These are phyloP conservation scores for Cyprinella venusta DNA, from an alignment of 2,797 vertebrate species.

Conservation along the genomic window DNA sequence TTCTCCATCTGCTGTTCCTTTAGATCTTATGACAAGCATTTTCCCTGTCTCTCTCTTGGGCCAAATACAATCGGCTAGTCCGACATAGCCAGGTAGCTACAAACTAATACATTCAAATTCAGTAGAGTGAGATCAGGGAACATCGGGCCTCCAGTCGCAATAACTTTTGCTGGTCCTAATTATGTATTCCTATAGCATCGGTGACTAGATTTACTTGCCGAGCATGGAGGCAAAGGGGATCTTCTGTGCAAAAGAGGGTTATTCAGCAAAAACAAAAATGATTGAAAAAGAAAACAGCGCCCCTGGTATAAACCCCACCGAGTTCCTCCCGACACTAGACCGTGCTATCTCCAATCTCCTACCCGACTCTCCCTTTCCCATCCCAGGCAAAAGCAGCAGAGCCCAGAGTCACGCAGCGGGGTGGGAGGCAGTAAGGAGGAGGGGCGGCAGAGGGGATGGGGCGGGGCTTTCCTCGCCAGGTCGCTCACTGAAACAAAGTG, in stretches of 20 bases:
- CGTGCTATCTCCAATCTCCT: conserved; percentile 60
- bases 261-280: conserved; percentile 69
- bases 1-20: conserved; percentile 48
- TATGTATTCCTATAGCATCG: conserved; percentile 41
- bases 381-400: conserved; percentile 67
- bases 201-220: conserved; percentile 55
- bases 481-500: conserved; percentile 64
- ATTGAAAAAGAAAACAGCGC: conserved; percentile 61
- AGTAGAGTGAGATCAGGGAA: conserved; percentile 61
- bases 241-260: conserved; percentile 63
- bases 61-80: conserved; percentile 71
- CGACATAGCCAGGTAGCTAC: conserved; percentile 69
- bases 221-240: conserved; percentile 53
- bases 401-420: conserved; percentile 68
- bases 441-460: background rate
- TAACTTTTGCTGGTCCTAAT: conserved; percentile 42
- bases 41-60: conserved; percentile 57
- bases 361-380: conserved; percentile 65
- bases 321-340: conserved; percentile 65
- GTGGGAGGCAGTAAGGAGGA: conserved; percentile 56
- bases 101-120: conserved; percentile 72
- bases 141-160: conserved; percentile 47
- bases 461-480: conserved; percentile 5
- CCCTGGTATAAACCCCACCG: conserved; percentile 58
- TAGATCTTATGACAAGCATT: conserved; percentile 44